These are phyloP conservation scores for Ischnura elegans DNA, from an alignment of 2,888 invertebrate genomes.

Conservation along the genomic window DNA sequence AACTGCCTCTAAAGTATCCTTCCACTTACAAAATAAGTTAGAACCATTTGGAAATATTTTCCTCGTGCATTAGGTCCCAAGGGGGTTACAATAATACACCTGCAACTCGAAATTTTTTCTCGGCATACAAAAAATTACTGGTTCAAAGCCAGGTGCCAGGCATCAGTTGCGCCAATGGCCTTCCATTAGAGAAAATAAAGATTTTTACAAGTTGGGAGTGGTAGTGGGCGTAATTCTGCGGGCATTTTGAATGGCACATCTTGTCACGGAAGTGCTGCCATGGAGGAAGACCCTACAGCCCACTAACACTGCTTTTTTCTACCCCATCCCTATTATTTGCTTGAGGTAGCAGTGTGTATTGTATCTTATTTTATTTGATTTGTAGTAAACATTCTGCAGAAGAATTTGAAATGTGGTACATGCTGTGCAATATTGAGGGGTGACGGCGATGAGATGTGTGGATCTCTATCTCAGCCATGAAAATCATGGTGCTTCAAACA, in stretches of 20 bases:
- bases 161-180: constrained; percentile 52
- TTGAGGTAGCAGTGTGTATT: background rate
- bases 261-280: background rate
- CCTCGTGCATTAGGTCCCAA: constrained; percentile 69
- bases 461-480: no score
- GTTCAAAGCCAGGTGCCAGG: constrained; percentile 68
- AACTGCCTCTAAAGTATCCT: constrained; percentile 68
- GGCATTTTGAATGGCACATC: background rate
- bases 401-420: background rate
- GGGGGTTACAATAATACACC: constrained; percentile 70
- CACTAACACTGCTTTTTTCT: background rate
- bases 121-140: constrained; percentile 68
- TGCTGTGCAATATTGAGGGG: background rate
- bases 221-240: background rate
- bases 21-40: constrained; percentile 69
- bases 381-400: background rate
- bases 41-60: constrained; percentile 70
- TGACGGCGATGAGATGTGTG: background rate
- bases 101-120: constrained; percentile 69
- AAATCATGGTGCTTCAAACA: no score
- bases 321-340: background rate
- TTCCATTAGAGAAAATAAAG: background rate
- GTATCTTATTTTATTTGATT: background rate
- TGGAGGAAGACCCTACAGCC: background rate
- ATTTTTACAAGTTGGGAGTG: background rate